Conservation (phyloP, 2,888 invertebrate species). For the Clanis bilineata region DNA sequence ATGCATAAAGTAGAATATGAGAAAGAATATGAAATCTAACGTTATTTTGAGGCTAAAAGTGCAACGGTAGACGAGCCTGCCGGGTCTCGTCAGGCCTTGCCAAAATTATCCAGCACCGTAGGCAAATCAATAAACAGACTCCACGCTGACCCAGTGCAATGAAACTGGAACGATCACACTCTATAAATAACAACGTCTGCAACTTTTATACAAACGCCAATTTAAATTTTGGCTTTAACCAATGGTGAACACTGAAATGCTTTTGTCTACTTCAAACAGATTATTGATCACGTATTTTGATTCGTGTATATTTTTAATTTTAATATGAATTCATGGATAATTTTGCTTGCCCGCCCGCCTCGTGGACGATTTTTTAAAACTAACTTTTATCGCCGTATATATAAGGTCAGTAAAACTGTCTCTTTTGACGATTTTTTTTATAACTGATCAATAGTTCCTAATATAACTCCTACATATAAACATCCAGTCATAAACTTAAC, state of each 20-base stretch:
- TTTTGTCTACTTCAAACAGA: conserved; percentile 38
- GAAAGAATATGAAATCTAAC: no score
- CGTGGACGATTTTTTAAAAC: no score
- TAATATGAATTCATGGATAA: no score
- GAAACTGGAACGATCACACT: conserved; percentile 64
- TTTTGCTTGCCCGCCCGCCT: no score
- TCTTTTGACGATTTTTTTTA: no score
- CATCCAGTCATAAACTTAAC: no score
- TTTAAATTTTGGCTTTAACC: conserved; percentile 37
- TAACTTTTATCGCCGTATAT: no score
- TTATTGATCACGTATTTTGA: neutral
- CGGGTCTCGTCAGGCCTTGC: conserved; percentile 43
- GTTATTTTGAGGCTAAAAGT: neutral
- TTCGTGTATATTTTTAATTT: no score
- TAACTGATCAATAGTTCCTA: no score
- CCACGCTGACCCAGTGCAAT: conserved; percentile 67
- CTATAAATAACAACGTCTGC: conserved; percentile 69
- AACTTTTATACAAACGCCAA: conserved; percentile 63
- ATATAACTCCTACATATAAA: no score
- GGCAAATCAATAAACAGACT: conserved; percentile 74
- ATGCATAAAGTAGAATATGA: no score
- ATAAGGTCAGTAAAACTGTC: no score
- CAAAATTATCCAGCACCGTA: conserved; percentile 71
- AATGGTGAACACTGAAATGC: conserved; percentile 49
- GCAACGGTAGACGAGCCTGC: neutral